Base-by-base conservation (phyloP, 2,797 vertebrate species). In the Streptopelia turtur region DNA sequence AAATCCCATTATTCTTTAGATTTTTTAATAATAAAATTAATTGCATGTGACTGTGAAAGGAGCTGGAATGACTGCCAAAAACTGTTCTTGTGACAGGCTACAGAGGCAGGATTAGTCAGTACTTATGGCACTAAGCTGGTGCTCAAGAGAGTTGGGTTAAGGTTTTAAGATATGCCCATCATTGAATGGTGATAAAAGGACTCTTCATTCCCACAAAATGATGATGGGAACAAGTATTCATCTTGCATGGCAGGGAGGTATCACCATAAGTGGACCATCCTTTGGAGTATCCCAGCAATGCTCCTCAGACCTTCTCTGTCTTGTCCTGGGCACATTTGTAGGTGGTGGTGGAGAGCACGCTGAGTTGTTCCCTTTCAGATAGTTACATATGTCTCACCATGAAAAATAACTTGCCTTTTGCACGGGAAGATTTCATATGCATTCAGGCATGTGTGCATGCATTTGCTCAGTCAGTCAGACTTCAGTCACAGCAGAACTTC, bases 1-100 rank as follows among this genome's bases (percentile, higher is more conserved):
- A 96, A 94, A 88, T 94, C 77, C 68, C 60, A 90, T 96, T 95
- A 95, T 94, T 89, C 74, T 86, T 95, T 20, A 56, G 45, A 30
- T 72, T 76, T 69, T 39, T 18, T 23, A 88, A 95, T 90, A 94
- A 96, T 95, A 88, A 91, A 96, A 94, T 95, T 86, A 94, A 91
- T 96, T 93, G 76, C 63, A 71, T 66, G 68, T 68, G 83, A 91
- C 77, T 96, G 63, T 76, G 89, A 90, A 94, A 86, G 70, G 52
- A 91, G 56, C 63, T 87, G 85, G 59, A 94, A 79, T 30, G 55
- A 89, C 52, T 96, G 89, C 93, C 93, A 93, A 90, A 95, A 83
- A 6, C 64, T 76, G 45, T 90, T 95, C 87, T 70, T 33, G 27
- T 94, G 87, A 81, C 91, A 93, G 79, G 70, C 76, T 93, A 75